Evolutionary conservation across 2,113 vertebrate genomes (phyloP).

Genomic region (Psephotus haematonotus): DNA sequence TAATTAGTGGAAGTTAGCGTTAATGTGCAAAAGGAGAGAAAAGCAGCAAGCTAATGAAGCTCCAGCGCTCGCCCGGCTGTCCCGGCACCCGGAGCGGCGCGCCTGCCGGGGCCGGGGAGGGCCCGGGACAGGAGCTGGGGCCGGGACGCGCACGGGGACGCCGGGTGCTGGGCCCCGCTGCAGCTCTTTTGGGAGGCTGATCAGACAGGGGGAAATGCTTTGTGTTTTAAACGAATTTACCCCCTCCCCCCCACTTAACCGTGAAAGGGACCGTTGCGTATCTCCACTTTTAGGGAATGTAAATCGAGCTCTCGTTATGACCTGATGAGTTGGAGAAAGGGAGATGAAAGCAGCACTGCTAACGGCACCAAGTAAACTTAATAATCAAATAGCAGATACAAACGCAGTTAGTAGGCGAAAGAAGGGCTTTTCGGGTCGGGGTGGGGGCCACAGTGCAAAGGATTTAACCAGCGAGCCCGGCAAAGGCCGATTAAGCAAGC

Average conservation of each 20-base stretch:
- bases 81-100: background rate
- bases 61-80: background rate
- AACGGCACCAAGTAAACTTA: background rate
- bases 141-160: background rate
- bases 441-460: background rate
- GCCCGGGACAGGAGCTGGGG: too few relatives aligned
- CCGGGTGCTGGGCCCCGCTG: background rate
- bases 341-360: background rate
- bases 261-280: background rate
- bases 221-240: background rate
- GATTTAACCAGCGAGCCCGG: background rate
- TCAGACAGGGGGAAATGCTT: background rate
- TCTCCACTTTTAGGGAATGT: background rate
- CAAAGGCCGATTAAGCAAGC: background rate
- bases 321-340: background rate
- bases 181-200: background rate
- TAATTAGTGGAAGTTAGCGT: slow-evolving; percentile 37
- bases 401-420: background rate
- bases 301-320: background rate
- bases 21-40: slow-evolving; percentile 3
- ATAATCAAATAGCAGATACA: background rate
- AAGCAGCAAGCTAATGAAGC: background rate
- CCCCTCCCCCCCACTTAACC: background rate
- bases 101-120: background rate
- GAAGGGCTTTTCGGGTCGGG: background rate